Conservation (phyloP, 2,797 vertebrate genomes). For the Cottoperca gobio region DNA sequence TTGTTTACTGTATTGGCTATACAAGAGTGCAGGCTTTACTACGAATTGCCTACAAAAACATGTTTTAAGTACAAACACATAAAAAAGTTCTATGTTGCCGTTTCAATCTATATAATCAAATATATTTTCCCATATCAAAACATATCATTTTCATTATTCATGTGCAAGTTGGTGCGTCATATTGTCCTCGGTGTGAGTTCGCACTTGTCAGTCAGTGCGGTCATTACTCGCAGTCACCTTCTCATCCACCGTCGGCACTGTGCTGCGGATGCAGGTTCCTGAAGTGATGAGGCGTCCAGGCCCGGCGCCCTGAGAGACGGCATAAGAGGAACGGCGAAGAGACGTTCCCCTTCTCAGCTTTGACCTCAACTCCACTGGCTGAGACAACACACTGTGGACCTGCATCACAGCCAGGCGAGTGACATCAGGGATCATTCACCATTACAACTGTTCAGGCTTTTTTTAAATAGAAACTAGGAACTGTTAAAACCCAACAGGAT, state of each 20-base stretch:
- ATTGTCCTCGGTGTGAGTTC: slow-evolving; percentile 17
- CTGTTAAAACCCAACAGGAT: not conserved
- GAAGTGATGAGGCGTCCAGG: slow-evolving; percentile 83
- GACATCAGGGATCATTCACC: not conserved
- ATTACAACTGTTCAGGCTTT: not conserved
- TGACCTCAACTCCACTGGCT: slow-evolving; percentile 74
- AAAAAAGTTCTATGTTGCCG: not conserved
- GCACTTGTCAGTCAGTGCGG: not conserved
- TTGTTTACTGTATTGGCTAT: slow-evolving; percentile 35
- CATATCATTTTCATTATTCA: not conserved
- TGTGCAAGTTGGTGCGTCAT: not conserved
- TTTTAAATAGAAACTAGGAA: too few relatives aligned
- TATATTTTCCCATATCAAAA: not conserved
- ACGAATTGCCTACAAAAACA: slow-evolving; percentile 3
- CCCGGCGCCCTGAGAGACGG: slow-evolving; percentile 87
- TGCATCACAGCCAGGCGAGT: slow-evolving; percentile 44
- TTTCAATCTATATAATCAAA: not conserved
- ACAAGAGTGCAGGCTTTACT: slow-evolving; percentile 18
- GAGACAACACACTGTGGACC: slow-evolving; percentile 73
- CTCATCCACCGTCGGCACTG: slow-evolving; percentile 29
- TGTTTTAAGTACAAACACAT: not conserved
- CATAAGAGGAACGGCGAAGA: slow-evolving; percentile 86
- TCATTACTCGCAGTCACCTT: slow-evolving; percentile 35
- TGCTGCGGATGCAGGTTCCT: slow-evolving; percentile 36
- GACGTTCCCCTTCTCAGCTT: slow-evolving; percentile 58